phyloP scores from a whole-genome alignment of 92 coral and sea anemone species.

The Ricordea florida region DNA sequence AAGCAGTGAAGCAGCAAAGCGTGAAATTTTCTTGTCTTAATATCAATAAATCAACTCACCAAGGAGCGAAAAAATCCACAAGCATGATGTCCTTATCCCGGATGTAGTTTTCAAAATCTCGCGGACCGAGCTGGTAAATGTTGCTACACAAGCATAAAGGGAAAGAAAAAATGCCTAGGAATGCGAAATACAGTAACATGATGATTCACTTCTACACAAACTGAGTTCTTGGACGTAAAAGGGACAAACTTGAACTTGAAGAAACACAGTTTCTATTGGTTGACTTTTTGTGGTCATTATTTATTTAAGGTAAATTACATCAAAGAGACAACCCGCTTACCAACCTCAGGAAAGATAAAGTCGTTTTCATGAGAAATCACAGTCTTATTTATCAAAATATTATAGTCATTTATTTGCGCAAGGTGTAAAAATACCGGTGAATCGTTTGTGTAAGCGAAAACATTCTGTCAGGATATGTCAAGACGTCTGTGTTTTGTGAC shows the following conservation, averaged over 20 bases:
- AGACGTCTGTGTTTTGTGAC: neutral
- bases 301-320: conserved; percentile 40
- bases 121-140: conserved; percentile 74
- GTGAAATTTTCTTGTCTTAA: conserved; percentile 8
- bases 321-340: conserved; percentile 14
- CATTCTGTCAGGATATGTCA: neutral
- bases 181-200: neutral
- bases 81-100: conserved; percentile 94
- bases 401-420: neutral
- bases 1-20: conserved; percentile 2
- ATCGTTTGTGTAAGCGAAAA: neutral
- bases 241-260: neutral
- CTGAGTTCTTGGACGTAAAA: no score
- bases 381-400: conserved; percentile 6
- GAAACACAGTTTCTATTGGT: conserved; percentile 3
- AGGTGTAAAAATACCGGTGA: neutral
- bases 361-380: neutral
- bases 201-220: neutral
- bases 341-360: neutral
- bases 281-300: neutral
- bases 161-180: neutral
- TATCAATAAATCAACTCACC: conserved; percentile 65
- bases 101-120: conserved; percentile 73
- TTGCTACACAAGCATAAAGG: conserved; percentile 16
- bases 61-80: conserved; percentile 95